phyloP scores from a whole-genome alignment of 2,113 vertebrate genomes.

The Centrocercus urophasianus region DNA sequence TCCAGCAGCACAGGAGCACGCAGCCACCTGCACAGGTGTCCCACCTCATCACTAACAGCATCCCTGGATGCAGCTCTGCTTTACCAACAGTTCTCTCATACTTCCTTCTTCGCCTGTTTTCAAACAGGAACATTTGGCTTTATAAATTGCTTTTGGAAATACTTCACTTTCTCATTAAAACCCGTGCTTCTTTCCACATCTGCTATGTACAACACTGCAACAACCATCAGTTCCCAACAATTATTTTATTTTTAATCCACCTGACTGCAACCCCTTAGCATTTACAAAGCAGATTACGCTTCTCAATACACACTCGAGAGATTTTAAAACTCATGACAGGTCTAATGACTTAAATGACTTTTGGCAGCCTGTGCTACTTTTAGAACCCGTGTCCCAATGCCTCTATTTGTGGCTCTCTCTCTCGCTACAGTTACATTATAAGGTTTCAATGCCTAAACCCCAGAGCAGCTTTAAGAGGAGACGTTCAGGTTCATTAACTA shows the following conservation, averaged over 20 bases:
- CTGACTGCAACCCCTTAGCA: neutral
- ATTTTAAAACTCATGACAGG: neutral
- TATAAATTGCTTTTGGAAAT: neutral
- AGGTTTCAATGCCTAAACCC: neutral
- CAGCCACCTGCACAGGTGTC: neutral
- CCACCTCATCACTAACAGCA: neutral
- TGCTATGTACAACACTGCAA: neutral
- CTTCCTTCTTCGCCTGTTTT: neutral
- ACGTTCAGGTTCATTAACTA: neutral
- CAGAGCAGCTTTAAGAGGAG: neutral
- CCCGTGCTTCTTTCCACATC: neutral
- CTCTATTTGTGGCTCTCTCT: constrained; percentile 6
- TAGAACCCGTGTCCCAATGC: neutral
- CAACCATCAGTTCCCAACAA: neutral
- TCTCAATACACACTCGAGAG: neutral
- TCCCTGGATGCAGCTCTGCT: neutral
- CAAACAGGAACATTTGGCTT: constrained; percentile 17
- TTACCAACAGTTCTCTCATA: neutral
- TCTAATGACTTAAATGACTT: neutral
- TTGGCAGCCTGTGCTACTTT: neutral
- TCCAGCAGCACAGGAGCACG: fast-evolving
- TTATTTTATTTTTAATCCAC: neutral
- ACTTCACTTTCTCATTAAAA: neutral
- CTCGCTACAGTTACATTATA: neutral
- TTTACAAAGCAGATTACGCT: neutral